Percentiles rank a stretch among this genome's conserved stretches.
Conservation (phyloP, 2,113 vertebrate genomes). For the Rostratula benghalensis region DNA sequence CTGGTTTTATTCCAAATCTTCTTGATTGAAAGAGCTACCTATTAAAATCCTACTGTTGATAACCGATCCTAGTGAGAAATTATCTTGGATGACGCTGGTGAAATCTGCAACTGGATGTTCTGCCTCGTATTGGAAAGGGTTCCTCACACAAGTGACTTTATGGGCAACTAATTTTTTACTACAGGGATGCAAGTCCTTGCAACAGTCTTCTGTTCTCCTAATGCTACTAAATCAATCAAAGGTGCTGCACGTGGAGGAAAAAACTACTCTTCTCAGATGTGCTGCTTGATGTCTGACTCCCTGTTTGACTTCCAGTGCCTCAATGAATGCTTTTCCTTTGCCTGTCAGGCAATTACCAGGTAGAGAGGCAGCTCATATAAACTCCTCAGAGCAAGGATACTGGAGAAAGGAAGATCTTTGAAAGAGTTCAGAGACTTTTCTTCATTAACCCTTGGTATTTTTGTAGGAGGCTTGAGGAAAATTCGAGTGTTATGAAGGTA, state of each 20-base stretch:
- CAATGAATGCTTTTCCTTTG: neutral
- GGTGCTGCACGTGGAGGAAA: neutral
- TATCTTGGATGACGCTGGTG: neutral
- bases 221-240: neutral
- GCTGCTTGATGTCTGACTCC: neutral
- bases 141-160: neutral
- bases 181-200: neutral
- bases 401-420: neutral
- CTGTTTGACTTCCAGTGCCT: neutral
- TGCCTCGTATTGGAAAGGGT: neutral
- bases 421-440: neutral
- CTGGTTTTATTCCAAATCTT: neutral
- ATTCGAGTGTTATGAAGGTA: neutral
- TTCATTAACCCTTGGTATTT: neutral
- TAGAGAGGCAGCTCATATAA: neutral
- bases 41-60: neutral
- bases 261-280: neutral
- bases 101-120: neutral
- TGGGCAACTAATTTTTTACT: neutral
- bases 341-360: neutral
- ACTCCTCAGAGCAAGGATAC: neutral
- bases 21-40: neutral
- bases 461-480: neutral
- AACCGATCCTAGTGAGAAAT: neutral
- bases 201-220: neutral